Evolutionary conservation across 2,113 vertebrate genomes (phyloP), one percentile per base, ranked within the genome.

Genomic region (Galbula dea): DNA sequence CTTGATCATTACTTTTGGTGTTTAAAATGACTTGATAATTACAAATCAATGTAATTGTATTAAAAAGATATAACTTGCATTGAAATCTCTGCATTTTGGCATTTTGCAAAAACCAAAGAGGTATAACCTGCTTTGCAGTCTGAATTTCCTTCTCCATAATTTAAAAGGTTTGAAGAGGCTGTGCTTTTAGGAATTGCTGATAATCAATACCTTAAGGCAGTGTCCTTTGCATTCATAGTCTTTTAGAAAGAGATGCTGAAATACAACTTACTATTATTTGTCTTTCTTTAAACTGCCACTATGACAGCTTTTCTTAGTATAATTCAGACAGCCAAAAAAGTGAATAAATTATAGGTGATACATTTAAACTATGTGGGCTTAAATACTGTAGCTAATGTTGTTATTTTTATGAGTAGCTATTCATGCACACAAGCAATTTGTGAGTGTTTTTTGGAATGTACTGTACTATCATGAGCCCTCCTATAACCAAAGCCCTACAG

Each of bases 361-460:
- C 3, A 55, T 88, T 92, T 78, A 61, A 85, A 45, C 27, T 24
- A 19, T 12, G 10, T 32, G 71, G 46, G 7, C 12, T 80, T 57
- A 89, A 94, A 80, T 66, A 20, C 52, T 46, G 19, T 16, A 68
- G 68, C 83, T 90, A 94, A 89, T 52, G 62, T 88, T 86, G 88
- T 58, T 83, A 68, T 75, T 89, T 88, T 89, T 85, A 59, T 67
- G 63, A 80, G 71, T 96, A 76, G 92, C 65, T 83, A 88, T 93
- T 95, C 45, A 66, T 5, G 16, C 51, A 76, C 15, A 65, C 30
- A 86, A 82, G 65, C 39, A 61, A 67, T 85, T 89, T 85, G 30
- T 73, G 90, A 93, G 69, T 83, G 88, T 88, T 95, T 46, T 92
- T 96, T 95, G 65, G 82, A 96, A 97, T 79, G 58, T 80, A 95